Conservation (phyloP, 1,140 invertebrate species). For the Drosophila mayri region DNA sequence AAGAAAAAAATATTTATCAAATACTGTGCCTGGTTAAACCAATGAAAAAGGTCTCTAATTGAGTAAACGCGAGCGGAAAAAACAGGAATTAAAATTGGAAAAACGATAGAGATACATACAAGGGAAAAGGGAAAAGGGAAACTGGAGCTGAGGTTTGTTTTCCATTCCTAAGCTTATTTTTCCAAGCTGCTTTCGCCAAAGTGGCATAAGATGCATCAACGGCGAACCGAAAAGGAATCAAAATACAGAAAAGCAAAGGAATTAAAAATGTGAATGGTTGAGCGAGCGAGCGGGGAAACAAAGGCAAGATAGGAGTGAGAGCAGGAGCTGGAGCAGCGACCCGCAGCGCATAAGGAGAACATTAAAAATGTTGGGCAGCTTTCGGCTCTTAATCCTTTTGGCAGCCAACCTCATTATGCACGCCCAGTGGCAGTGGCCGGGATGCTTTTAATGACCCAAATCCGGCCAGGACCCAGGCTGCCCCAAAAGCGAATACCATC, state of each 20-base stretch:
- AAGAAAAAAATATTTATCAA: conserved; percentile 28
- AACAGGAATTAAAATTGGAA: conserved; percentile 73
- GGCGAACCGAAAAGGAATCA: conserved; percentile 51
- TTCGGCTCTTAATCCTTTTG: conserved; percentile 71
- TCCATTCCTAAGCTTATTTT: conserved; percentile 78
- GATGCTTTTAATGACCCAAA: conserved; percentile 77
- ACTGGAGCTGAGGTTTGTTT: conserved; percentile 58
- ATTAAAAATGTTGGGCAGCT: conserved; percentile 70
- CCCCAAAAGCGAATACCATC: conserved; percentile 44
- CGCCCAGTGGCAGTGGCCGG: conserved; percentile 50
- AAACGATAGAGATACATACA: conserved; percentile 36
- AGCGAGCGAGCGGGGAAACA: background rate
- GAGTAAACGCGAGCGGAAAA: conserved; percentile 64
- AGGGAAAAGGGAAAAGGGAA: conserved; percentile 50
- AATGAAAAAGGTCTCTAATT: conserved; percentile 69
- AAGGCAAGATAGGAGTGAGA: conserved; percentile 31
- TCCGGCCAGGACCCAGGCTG: conserved; percentile 50
- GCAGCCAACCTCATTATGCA: conserved; percentile 69
- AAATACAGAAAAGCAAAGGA: conserved; percentile 66
- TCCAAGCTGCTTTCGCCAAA: conserved; percentile 63
- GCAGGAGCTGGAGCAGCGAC: conserved; percentile 31
- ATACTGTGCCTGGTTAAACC: conserved; percentile 45
- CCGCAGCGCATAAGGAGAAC: conserved; percentile 46
- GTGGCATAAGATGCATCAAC: conserved; percentile 67
- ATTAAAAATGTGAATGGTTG: conserved; percentile 69